These are phyloP conservation scores for Sebastes elongatus DNA, from an alignment of 2,797 vertebrate species.

Conservation along the genomic window DNA sequence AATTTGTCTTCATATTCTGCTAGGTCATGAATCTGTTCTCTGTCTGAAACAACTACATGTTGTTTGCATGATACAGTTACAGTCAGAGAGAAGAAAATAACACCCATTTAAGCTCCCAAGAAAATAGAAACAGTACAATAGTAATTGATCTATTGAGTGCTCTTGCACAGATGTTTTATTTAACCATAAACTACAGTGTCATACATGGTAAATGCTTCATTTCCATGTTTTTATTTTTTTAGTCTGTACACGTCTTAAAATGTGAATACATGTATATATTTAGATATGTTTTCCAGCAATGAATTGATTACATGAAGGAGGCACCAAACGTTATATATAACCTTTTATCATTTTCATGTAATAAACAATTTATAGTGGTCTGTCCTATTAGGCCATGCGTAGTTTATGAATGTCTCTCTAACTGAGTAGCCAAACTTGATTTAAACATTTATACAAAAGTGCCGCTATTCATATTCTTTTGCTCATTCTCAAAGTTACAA, in stretches of 20 bases:
- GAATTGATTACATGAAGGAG: background rate
- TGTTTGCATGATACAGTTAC: background rate
- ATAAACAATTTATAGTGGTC: fast-evolving
- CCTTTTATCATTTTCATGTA: no score
- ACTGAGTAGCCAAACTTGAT: no score
- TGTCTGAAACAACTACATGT: background rate
- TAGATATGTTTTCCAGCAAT: background rate
- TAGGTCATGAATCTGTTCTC: background rate
- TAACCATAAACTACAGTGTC: background rate
- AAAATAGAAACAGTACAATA: background rate
- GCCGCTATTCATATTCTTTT: background rate
- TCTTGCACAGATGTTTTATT: background rate
- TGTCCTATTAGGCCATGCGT: no score
- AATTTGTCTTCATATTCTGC: background rate
- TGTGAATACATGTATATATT: background rate
- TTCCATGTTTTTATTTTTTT: background rate
- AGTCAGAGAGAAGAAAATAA: background rate
- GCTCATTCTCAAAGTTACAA: background rate
- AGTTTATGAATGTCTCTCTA: no score
- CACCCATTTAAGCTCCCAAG: background rate
- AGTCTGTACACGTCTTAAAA: background rate
- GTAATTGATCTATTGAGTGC: background rate
- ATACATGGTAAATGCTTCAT: background rate
- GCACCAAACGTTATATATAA: background rate
- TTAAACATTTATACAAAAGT: no score